Percentiles rank a stretch among this genome's conserved stretches.
phyloP scores from a whole-genome alignment of 2,888 invertebrate species.

The Eupithecia centaureata region DNA sequence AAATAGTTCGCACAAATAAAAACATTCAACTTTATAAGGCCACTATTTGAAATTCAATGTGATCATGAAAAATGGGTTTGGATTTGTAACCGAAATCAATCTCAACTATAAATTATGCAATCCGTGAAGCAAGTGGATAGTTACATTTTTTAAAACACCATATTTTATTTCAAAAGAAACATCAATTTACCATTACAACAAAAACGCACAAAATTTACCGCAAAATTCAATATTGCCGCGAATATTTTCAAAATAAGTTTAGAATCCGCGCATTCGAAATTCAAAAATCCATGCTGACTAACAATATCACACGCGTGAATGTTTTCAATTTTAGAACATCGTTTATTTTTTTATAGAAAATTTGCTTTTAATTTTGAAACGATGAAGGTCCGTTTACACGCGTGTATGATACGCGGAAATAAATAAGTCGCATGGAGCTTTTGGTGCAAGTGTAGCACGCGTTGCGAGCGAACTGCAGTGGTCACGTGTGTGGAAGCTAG shows the following conservation, averaged over 20 bases:
- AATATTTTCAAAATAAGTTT: not conserved
- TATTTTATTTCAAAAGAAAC: not conserved
- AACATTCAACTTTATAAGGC: conserved; percentile 75
- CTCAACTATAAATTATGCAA: conserved; percentile 67
- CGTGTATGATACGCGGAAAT: conserved; percentile 44
- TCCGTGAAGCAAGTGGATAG: conserved; percentile 67
- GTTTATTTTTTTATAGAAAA: not conserved
- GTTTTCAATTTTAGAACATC: not conserved
- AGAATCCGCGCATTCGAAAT: not conserved
- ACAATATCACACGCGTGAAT: not conserved
- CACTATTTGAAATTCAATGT: conserved; percentile 81
- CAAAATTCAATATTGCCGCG: not conserved
- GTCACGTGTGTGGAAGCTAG: conserved; percentile 69
- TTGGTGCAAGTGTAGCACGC: conserved; percentile 64
- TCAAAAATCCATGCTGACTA: not conserved
- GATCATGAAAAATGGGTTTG: conserved; percentile 75
- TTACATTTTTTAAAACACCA: conserved; percentile 55
- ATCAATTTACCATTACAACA: not conserved
- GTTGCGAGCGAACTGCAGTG: conserved; percentile 71
- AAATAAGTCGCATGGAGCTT: conserved; percentile 49
- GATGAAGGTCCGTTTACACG: conserved; percentile 56
- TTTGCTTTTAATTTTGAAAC: not conserved
- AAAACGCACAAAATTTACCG: not conserved
- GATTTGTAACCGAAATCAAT: conserved; percentile 68
- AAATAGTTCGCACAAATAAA: conserved; percentile 71